Conservation (phyloP, 92 coral and sea anemone genomes). For the Phymanthus crucifer region DNA sequence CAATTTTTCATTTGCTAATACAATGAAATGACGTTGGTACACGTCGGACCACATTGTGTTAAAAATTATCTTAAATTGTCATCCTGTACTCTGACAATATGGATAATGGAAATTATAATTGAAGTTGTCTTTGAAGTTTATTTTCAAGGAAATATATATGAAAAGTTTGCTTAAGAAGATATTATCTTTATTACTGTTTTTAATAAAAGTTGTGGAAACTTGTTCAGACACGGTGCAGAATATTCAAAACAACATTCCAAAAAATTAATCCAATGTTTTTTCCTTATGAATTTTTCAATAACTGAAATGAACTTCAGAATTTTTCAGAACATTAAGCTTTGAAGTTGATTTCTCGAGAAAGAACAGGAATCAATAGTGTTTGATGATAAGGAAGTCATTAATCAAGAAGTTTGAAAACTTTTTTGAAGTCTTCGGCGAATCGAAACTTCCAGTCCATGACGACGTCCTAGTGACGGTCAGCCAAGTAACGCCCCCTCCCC, state of each 20-base stretch:
- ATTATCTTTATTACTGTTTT: background rate
- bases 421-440: background rate
- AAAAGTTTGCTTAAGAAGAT: background rate
- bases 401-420: background rate
- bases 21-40: background rate
- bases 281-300: background rate
- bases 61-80: background rate
- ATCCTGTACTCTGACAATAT: background rate
- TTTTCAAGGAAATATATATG: background rate
- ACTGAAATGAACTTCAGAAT: background rate
- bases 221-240: background rate
- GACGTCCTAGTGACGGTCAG: conserved; percentile 9
- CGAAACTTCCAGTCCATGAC: conserved; percentile 19
- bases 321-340: background rate
- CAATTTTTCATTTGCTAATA: background rate
- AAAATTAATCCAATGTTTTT: background rate
- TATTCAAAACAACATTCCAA: background rate
- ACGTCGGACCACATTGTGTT: background rate
- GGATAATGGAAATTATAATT: too few species aligned
- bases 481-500: conserved; percentile 36
- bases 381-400: background rate
- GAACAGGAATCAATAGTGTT: background rate
- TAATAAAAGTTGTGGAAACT: background rate
- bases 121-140: background rate
- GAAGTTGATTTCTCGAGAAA: background rate